These are phyloP conservation scores for Orius laevigatus DNA, from an alignment of 1,140 invertebrate species.

Conservation along the genomic window DNA sequence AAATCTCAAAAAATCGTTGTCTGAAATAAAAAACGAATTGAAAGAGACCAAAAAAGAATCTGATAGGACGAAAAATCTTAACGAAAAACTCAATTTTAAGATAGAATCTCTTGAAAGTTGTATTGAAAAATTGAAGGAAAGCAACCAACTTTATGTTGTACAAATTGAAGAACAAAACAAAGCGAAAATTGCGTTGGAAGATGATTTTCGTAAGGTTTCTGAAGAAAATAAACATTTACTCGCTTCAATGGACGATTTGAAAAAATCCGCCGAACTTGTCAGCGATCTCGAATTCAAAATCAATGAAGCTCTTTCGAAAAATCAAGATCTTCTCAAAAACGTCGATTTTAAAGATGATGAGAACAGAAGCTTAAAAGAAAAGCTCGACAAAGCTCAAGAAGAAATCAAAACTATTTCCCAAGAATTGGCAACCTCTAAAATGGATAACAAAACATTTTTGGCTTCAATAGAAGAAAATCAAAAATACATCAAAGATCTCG, in stretches of 20 bases:
- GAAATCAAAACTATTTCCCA: background rate
- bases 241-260: background rate
- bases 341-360: background rate
- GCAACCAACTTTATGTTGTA: background rate
- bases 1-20: too few species aligned
- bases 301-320: background rate
- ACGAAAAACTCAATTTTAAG: too few species aligned
- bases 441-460: background rate
- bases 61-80: too few species aligned
- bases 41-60: too few species aligned
- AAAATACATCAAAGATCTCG: background rate
- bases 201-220: background rate
- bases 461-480: too few species aligned
- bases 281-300: background rate
- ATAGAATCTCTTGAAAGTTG: too few species aligned
- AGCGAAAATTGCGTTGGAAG: background rate
- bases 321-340: slow-evolving; percentile 1
- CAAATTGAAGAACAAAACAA: background rate
- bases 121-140: background rate
- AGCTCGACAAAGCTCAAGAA: background rate
- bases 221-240: background rate
- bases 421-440: background rate
- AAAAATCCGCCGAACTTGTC: background rate
- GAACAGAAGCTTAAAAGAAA: background rate
- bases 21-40: too few species aligned